phyloP scores from a whole-genome alignment of 2,113 vertebrate species.

The Podarcis cretensis region DNA sequence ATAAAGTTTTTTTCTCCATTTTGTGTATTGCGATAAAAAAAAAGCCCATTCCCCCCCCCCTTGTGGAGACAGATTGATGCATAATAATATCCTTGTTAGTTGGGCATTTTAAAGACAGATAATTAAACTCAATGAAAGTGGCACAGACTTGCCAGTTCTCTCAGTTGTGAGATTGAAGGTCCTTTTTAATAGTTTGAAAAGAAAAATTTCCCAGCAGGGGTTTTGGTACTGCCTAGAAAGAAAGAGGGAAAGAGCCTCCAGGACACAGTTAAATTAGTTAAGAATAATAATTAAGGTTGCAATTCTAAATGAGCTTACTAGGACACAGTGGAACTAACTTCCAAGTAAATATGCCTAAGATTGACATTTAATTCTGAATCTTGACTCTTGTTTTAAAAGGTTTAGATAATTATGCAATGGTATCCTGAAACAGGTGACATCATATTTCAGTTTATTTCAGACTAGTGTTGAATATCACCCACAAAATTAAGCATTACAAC shows the following conservation, averaged over 20 bases:
- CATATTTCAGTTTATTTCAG: not conserved
- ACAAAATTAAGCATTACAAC: not conserved
- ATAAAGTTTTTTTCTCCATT: constrained; percentile 34
- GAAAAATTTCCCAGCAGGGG: constrained; percentile 10
- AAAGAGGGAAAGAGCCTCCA: constrained; percentile 33
- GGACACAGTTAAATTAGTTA: constrained; percentile 4
- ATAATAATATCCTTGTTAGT: constrained; percentile 50
- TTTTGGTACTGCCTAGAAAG: constrained; percentile 42
- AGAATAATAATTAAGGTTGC: not conserved
- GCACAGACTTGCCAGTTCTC: constrained; percentile 51
- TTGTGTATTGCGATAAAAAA: constrained; percentile 48
- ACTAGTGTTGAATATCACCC: too few species aligned
- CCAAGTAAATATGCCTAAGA: not conserved
- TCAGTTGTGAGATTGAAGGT: constrained; percentile 41
- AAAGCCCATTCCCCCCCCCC: constrained; percentile 29
- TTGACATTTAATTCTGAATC: not conserved
- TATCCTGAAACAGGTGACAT: not conserved
- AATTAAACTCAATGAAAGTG: constrained; percentile 63
- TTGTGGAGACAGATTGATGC: constrained; percentile 45
- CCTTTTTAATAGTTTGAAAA: constrained; percentile 36
- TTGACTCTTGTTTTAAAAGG: not conserved
- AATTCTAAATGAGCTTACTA: not conserved
- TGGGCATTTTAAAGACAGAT: constrained; percentile 62
- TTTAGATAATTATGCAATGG: not conserved
- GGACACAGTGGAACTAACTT: not conserved